Base-by-base conservation (phyloP, 2,888 invertebrate genomes). In the Cenopis cana region DNA sequence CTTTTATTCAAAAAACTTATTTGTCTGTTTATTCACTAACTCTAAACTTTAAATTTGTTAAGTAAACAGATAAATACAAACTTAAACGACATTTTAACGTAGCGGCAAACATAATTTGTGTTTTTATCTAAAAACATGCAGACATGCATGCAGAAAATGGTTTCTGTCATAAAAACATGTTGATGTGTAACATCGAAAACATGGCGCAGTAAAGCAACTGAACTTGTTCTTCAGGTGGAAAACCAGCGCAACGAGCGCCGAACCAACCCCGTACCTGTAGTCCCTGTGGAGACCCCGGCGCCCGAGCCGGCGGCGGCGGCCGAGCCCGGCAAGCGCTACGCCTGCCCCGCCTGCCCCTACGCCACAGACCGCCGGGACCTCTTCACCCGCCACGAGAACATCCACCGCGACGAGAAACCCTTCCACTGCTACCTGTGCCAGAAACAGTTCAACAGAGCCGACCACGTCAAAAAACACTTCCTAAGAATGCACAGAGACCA, bases 401-500 rank as follows among this genome's bases (percentile, higher is more conserved):
- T 98, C 76, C 98, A 98, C 85, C 95, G 98, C 79, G 98, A 98
- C 85, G 98, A 98, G 85, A 98, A 98, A 85, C 98, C 98, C 8
- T 98, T 98, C 86, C 97, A 98, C 85, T 98, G 98, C 88, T 98
- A 98, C 86, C 96, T 98, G 41, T 98, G 98, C 85, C 96, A 96
- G 85, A 98, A 98, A 89, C 97, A 98, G 87, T 98, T 98, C 92
- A 98, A 98, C 89, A 95, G 98, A 65, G 98, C 98, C 50, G 98
- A 98, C 89, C 98, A 98, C 86, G 98, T 98, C 57, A 98, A 98
- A 89, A 98, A 98, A 83, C 98, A 98, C 88, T 98, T 98, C 82
- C 93, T 98, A 76, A 94, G 98, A 77, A 98, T 98, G 97, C 98
- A 98, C 84, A 95, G 98, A 55, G 98, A 98, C 80, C 96, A 97